A percentile compares a stretch with the other conserved stretches of the same genome.
Conservation (phyloP, 1,140 invertebrate genomes). For the Scaptomyza hsui region DNA sequence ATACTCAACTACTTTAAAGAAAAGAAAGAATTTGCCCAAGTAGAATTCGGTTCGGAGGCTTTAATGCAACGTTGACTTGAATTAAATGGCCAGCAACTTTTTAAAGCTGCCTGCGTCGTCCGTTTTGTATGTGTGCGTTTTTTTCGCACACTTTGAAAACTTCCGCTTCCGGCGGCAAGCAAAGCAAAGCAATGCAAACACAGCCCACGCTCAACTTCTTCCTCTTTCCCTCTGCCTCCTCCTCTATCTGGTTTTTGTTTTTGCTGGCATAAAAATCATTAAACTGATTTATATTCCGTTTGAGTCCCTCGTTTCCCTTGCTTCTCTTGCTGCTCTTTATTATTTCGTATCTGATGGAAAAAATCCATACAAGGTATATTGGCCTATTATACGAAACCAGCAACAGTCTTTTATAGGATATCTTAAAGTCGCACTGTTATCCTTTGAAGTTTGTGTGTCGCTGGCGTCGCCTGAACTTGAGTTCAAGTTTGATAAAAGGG, state of each 20-base stretch:
- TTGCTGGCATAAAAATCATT: conserved; percentile 69
- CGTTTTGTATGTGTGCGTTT: conserved; percentile 16
- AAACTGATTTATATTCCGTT: conserved; percentile 77
- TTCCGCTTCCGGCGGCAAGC: conserved; percentile 65
- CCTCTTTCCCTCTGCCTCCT: background rate
- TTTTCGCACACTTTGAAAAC: conserved; percentile 57
- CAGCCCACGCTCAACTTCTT: conserved; percentile 29
- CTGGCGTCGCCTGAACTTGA: conserved; percentile 59
- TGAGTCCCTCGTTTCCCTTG: conserved; percentile 50
- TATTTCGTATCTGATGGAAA: conserved; percentile 2
- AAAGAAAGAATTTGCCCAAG: conserved; percentile 30
- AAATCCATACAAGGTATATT: background rate
- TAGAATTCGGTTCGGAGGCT: conserved; percentile 25
- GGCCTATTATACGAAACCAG: no score
- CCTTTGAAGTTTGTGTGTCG: background rate
- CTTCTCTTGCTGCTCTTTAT: conserved; percentile 26
- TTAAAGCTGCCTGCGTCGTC: conserved; percentile 46
- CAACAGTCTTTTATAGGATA: background rate
- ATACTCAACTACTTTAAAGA: no score
- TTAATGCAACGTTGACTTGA: conserved; percentile 17
- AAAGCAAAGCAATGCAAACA: conserved; percentile 60
- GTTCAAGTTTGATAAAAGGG: conserved; percentile 72
- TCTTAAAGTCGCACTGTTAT: background rate
- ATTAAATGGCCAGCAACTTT: conserved; percentile 21
- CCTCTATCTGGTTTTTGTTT: conserved; percentile 46